These are phyloP conservation scores for Chloroceryle aenea DNA, from an alignment of 2,113 vertebrate species.

Conservation along the genomic window DNA sequence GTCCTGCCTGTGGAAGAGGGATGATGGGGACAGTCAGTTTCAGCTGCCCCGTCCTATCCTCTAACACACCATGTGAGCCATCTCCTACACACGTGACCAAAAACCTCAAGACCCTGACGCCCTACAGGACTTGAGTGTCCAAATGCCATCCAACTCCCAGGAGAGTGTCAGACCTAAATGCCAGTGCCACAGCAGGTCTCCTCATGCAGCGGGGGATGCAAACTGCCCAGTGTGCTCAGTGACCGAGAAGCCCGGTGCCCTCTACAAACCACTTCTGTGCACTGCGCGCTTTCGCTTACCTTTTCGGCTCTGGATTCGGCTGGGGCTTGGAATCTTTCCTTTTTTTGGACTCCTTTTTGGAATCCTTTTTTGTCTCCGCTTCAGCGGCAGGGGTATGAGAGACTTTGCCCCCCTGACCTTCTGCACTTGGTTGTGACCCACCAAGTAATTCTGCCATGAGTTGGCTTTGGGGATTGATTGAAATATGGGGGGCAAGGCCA, in stretches of 20 bases:
- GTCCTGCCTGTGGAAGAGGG: background rate
- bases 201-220: accelerated
- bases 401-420: constrained; percentile 79
- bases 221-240: constrained; percentile 1
- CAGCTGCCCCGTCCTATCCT: accelerated
- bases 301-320: constrained; percentile 82
- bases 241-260: background rate
- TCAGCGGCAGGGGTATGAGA: constrained; percentile 78
- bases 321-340: constrained; percentile 88
- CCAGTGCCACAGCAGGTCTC: background rate
- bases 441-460: constrained; percentile 83
- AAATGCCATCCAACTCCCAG: background rate
- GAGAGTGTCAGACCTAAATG: accelerated
- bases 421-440: constrained; percentile 82
- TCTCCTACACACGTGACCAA: background rate
- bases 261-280: constrained; percentile 14
- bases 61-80: accelerated
- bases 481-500: constrained; percentile 82
- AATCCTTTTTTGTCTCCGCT: constrained; percentile 86
- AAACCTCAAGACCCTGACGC: background rate
- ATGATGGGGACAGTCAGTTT: background rate
- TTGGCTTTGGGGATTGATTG: constrained; percentile 87
- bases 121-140: accelerated
- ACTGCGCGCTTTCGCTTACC: constrained; percentile 79
- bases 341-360: constrained; percentile 94